Base-by-base conservation (phyloP, 2,113 vertebrate species). In the Gorsachius goisagi region DNA sequence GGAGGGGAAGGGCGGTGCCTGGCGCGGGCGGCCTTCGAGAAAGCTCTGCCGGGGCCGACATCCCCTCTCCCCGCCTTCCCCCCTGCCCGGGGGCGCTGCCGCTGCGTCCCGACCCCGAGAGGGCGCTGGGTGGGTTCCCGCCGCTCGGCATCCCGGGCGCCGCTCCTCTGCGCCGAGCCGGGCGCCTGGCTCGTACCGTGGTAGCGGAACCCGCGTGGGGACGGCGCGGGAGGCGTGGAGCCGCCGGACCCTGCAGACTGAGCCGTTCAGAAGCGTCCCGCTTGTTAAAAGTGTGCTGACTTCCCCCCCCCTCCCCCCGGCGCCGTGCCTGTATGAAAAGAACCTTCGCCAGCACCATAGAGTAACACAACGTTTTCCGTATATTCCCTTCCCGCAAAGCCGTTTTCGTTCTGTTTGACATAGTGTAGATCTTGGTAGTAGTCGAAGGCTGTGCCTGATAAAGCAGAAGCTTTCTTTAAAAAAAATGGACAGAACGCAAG, bases 351-450 rank as follows among this genome's bases (percentile, higher is more conserved):
- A 5, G 28, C 2, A 6, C 1, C 41, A 11, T 11, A 21, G 37
- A 68, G 20, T 20, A n/a, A 3, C 19, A 0, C 2, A 5, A 0
- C 28, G 3, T 11, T 73, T 59, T 28, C 5, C 7, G 0, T 33
- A 0, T 8, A 1, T 49, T 49, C 32, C 1, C 0, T 62, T 62
- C 5, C 9, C 2, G 0, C 45, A 21, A 75, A 27, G 26, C 5
- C 4, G 0, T 18, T 37, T 45, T 50, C 4, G 1, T 7, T 30
- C 21, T 59, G 3, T 63, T 39, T 37, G 28, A 5, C 6, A 0
- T 21, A 32, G 18, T 6, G 16, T 18, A 26, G 11, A 1, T 52
- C 39, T n/a, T 32, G 18, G 5, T 63, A 15, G 10, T 24, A 9
- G 18, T 27, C 44, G 28, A 68, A 24, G 12, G 5, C 4, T n/a